These are phyloP conservation scores for Sinodicranocentrus sp. DNA, from an alignment of 2,888 invertebrate species.

Conservation along the genomic window DNA sequence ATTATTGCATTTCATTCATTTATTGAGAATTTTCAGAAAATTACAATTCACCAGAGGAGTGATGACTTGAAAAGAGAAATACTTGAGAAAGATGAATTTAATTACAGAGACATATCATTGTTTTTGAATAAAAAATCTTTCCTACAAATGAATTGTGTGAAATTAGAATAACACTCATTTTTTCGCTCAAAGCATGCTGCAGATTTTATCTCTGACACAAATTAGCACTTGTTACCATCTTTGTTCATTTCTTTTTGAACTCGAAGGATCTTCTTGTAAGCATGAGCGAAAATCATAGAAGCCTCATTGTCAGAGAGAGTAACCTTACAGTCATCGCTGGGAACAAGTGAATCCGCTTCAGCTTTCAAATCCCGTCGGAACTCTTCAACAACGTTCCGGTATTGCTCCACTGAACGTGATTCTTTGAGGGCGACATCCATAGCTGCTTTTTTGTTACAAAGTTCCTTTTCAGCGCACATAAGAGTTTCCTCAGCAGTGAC, in stretches of 20 bases:
- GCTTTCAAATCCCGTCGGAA: conserved; percentile 75
- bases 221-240: conserved; percentile 32
- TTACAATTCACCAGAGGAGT: background rate
- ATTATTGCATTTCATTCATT: conserved; percentile 5
- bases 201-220: background rate
- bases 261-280: conserved; percentile 76
- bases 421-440: conserved; percentile 74
- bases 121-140: background rate
- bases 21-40: conserved; percentile 1
- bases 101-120: background rate
- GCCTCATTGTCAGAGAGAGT: conserved; percentile 73
- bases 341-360: conserved; percentile 73
- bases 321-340: conserved; percentile 66
- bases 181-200: background rate
- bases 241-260: conserved; percentile 75
- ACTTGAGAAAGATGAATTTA: background rate
- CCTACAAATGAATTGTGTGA: background rate
- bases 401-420: conserved; percentile 74
- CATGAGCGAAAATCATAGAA: conserved; percentile 74
- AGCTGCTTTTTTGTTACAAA: conserved; percentile 71
- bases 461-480: conserved; percentile 74
- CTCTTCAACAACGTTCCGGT: conserved; percentile 73
- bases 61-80: background rate
- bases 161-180: background rate
- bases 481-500: conserved; percentile 75